Conservation (phyloP, 2,888 invertebrate genomes). For the Cotesia congregata region DNA sequence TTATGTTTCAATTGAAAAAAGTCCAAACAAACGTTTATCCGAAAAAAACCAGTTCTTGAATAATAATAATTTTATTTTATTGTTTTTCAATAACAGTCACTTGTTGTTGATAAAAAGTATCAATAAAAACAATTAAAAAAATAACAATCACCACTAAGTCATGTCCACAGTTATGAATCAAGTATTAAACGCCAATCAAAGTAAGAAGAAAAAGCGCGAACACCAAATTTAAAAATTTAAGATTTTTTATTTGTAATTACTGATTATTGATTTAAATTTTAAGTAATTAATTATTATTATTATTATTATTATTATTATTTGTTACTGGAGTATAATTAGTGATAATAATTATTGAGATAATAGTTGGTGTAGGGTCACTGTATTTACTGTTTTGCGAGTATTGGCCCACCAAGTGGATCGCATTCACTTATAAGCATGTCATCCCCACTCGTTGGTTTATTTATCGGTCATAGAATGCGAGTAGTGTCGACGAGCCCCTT, state of each 20-base stretch:
- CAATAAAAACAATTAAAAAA: background rate
- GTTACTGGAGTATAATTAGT: too few species aligned
- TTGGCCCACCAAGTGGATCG: slow-evolving; percentile 62
- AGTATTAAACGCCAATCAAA: too few species aligned
- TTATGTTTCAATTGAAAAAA: background rate
- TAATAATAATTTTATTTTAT: background rate
- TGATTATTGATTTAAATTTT: too few species aligned
- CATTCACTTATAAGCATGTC: slow-evolving; percentile 67
- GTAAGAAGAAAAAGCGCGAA: too few species aligned
- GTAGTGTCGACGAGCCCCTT: slow-evolving; percentile 62
- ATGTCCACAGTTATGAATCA: background rate
- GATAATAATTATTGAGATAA: background rate
- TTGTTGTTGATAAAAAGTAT: background rate
- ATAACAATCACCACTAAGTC: slow-evolving; percentile 16
- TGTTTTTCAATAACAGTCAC: background rate
- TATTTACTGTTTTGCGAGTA: slow-evolving; percentile 67
- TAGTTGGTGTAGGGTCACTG: slow-evolving; percentile 45
- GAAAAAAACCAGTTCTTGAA: background rate
- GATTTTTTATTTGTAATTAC: too few species aligned
- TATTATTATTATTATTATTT: too few species aligned
- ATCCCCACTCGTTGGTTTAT: slow-evolving; percentile 60
- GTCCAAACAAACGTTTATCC: too few species aligned
- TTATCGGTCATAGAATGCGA: slow-evolving; percentile 50
- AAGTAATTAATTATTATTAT: too few species aligned
- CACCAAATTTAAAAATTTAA: too few species aligned